Conservation (phyloP, 2,888 invertebrate species). For the Eulithis testata region DNA sequence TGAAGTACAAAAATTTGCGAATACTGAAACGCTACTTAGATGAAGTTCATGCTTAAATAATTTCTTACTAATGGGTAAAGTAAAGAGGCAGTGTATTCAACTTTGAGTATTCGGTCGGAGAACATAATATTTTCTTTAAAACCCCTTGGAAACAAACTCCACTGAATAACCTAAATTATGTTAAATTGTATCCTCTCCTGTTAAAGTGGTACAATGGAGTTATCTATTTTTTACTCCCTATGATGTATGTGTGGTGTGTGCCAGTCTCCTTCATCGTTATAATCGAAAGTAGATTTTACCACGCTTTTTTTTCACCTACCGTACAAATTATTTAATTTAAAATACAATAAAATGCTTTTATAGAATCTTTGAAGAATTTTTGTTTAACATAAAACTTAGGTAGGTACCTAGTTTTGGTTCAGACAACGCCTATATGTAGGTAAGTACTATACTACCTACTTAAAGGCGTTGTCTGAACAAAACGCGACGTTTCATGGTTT, state of each 20-base stretch:
- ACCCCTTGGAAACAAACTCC: slow-evolving; percentile 1
- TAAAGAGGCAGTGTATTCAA: no score
- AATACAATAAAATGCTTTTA: slow-evolving; percentile 33
- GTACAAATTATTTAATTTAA: slow-evolving; percentile 21
- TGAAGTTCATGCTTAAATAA: no score
- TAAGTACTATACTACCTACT: no score
- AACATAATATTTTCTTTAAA: slow-evolving; percentile 11
- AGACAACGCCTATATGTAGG: no score
- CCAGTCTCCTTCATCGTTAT: neutral
- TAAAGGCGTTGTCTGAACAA: no score
- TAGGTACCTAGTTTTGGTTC: no score
- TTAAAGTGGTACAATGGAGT: slow-evolving; percentile 14
- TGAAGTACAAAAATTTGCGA: neutral
- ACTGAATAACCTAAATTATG: neutral
- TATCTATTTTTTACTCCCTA: slow-evolving; percentile 32
- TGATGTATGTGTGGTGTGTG: slow-evolving; percentile 19
- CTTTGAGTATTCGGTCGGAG: neutral
- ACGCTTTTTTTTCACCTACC: slow-evolving; percentile 12
- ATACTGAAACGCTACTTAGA: no score
- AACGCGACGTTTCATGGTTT: no score
- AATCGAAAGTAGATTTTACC: slow-evolving; percentile 12
- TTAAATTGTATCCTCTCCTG: neutral
- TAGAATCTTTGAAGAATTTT: slow-evolving; percentile 20
- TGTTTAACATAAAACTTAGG: neutral
- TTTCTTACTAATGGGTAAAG: no score